phyloP scores from a whole-genome alignment of 2,113 vertebrate genomes.

The Corydoras sp. region DNA sequence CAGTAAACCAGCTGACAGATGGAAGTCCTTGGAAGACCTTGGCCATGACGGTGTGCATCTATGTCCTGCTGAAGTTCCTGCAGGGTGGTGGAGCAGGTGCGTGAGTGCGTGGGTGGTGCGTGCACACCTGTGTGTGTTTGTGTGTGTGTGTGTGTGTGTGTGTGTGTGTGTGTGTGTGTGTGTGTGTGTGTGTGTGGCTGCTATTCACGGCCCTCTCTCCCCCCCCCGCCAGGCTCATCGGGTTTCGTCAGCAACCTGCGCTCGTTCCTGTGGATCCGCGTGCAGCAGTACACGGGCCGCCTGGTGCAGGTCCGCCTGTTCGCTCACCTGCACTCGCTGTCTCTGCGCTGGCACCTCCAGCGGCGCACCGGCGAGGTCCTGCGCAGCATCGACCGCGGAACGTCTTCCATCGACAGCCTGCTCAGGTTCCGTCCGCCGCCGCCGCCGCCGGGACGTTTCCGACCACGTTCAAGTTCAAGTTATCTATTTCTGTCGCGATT shows the following conservation, averaged over 20 bases:
- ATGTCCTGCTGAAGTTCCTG: conserved; percentile 83
- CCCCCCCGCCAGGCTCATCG: conserved; percentile 56
- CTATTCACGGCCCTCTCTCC: not conserved
- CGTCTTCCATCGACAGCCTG: conserved; percentile 84
- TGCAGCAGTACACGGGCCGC: conserved; percentile 91
- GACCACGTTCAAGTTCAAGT: too few species aligned
- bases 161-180: conserved; percentile 46
- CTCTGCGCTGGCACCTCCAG: conserved; percentile 88
- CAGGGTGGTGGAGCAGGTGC: conserved; percentile 89
- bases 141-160: too few species aligned
- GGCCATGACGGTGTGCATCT: conserved; percentile 75
- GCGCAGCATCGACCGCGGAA: conserved; percentile 85
- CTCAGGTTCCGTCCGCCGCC: conserved; percentile 69
- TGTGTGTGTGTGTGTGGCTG: too few species aligned
- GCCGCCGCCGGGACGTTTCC: too few species aligned
- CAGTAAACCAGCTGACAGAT: conserved; percentile 80
- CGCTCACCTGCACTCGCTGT: conserved; percentile 80
- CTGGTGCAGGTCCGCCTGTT: conserved; percentile 84
- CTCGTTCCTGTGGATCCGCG: conserved; percentile 89
- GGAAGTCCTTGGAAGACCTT: conserved; percentile 72
- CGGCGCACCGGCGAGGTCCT: conserved; percentile 89
- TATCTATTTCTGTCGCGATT: too few species aligned
- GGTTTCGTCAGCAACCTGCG: conserved; percentile 90
- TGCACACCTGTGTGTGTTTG: too few species aligned
- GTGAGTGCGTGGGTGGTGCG: not conserved